Percentiles rank a stretch among this genome's conserved stretches.
Evolutionary conservation across 1,140 invertebrate genomes (phyloP).

Genomic region (Lasioglossum baleicum): DNA sequence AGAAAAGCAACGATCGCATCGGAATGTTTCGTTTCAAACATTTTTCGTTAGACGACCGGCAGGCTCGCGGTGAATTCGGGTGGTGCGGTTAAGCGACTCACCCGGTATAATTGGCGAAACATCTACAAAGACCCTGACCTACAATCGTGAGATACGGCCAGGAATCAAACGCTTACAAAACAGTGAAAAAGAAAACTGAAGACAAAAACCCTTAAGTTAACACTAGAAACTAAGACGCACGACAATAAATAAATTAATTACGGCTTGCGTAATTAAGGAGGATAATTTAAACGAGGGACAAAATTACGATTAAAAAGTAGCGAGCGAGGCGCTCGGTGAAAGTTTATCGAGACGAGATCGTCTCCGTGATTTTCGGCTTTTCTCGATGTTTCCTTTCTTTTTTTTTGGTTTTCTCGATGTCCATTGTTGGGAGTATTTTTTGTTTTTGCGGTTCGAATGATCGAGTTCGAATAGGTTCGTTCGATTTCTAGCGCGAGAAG

Average conservation of each 20-base stretch:
- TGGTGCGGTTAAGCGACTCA: too few relatives aligned
- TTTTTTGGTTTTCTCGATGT: slow-evolving; percentile 1
- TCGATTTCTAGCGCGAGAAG: not conserved
- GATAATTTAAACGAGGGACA: slow-evolving; percentile 47
- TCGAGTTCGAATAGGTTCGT: not conserved
- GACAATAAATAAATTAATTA: slow-evolving; percentile 51
- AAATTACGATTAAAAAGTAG: slow-evolving; percentile 28
- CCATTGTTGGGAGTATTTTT: not conserved
- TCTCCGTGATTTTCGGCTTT: not conserved
- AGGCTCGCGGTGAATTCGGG: too few relatives aligned
- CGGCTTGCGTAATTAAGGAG: slow-evolving; percentile 28
- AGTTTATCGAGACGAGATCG: too few relatives aligned
- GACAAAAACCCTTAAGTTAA: slow-evolving; percentile 40
- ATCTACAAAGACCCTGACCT: slow-evolving; percentile 23
- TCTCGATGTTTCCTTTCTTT: not conserved
- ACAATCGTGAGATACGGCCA: not conserved
- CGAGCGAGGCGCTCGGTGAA: not conserved
- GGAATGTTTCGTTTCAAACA: too few relatives aligned
- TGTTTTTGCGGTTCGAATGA: too few relatives aligned
- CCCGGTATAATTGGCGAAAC: not conserved
- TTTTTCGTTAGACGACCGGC: too few relatives aligned
- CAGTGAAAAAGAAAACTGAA: not conserved
- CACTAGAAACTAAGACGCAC: slow-evolving; percentile 50
- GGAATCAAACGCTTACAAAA: slow-evolving; percentile 6
- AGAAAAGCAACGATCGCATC: too few relatives aligned